Conservation (phyloP, 2,113 vertebrate genomes). For the Rhabdornis inornatus region DNA sequence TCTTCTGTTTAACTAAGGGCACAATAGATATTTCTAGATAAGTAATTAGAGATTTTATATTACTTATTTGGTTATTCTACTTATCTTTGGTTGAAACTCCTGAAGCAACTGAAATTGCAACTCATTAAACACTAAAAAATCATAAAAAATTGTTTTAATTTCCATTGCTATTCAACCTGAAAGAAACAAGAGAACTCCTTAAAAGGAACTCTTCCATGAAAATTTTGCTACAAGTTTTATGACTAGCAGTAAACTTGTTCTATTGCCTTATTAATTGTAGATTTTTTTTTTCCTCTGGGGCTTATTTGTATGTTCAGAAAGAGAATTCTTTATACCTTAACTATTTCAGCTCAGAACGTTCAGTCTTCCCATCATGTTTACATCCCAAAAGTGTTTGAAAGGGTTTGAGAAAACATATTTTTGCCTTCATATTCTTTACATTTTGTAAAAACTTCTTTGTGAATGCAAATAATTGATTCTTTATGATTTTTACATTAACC, state of each 20-base stretch:
- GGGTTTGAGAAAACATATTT: neutral
- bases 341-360: neutral
- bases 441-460: neutral
- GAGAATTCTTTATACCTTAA: neutral
- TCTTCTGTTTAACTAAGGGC: neutral
- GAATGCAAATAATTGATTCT: neutral
- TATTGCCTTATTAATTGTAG: neutral
- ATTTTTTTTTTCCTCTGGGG: neutral
- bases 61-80: neutral
- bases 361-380: neutral
- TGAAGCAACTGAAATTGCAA: neutral
- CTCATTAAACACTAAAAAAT: neutral
- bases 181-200: neutral
- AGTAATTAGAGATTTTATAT: neutral
- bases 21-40: neutral
- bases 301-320: neutral
- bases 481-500: neutral
- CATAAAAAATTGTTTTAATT: neutral
- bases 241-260: neutral
- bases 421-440: neutral
- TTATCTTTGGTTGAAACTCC: neutral
- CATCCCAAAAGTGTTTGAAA: neutral
- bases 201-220: neutral
- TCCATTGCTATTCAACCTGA: neutral
- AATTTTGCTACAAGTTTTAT: neutral